Evolutionary conservation across 2,113 vertebrate genomes (phyloP).

Genomic region (Nematolebias whitei): DNA sequence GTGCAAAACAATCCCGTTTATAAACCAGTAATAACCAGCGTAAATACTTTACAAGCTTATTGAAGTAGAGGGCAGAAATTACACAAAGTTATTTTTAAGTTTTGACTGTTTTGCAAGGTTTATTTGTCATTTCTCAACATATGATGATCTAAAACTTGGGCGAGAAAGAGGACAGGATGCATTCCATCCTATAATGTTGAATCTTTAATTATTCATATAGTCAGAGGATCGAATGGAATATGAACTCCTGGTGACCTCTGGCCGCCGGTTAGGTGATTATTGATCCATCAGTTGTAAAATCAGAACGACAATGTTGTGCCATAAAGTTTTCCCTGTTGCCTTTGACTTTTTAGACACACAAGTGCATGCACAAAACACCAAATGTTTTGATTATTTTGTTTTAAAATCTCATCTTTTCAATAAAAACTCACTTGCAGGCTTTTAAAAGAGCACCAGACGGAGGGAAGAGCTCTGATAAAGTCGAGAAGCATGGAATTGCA

Average conservation of each 20-base stretch:
- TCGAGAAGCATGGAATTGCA: constrained; percentile 95
- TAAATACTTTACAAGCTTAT: too few species aligned
- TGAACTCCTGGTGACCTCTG: too few species aligned
- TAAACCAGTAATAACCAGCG: constrained; percentile 26
- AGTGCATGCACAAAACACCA: too few species aligned
- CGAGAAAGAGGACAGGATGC: too few species aligned
- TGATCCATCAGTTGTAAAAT: constrained; percentile 13
- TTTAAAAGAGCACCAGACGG: constrained; percentile 86
- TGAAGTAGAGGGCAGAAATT: too few species aligned
- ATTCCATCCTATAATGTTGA: too few species aligned
- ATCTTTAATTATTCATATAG: too few species aligned
- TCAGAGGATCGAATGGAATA: too few species aligned
- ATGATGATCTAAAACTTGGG: too few species aligned
- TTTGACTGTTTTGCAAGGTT: too few species aligned
- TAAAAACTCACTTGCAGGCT: constrained; percentile 88
- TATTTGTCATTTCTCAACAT: too few species aligned
- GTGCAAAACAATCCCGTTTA: constrained; percentile 34
- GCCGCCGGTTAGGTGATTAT: constrained; percentile 10
- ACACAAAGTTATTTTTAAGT: not conserved
- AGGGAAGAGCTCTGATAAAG: constrained; percentile 90
- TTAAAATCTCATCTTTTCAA: not conserved
- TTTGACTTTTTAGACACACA: not conserved
- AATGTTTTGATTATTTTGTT: too few species aligned
- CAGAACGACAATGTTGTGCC: not conserved
- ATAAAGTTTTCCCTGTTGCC: not conserved